A percentile compares a stretch with the other conserved stretches of the same genome.
phyloP scores from a whole-genome alignment of 2,888 invertebrate species.

The Platycheirus albimanus region DNA sequence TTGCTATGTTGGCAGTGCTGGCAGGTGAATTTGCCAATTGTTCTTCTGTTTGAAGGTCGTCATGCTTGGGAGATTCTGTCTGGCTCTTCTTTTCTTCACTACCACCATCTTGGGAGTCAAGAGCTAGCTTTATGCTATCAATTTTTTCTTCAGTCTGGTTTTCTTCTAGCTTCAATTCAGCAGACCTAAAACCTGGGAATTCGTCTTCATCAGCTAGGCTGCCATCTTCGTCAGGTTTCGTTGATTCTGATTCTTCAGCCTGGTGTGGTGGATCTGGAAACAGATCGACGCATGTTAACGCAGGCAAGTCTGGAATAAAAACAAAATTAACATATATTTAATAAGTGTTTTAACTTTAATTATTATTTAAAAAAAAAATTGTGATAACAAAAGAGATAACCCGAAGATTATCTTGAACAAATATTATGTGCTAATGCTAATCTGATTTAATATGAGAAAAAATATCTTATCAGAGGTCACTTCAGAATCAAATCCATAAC shows the following conservation, averaged over 20 bases:
- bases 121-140: slow-evolving; percentile 3
- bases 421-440: too few relatives aligned
- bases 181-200: slow-evolving; percentile 47
- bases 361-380: too few relatives aligned
- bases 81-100: not conserved
- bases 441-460: too few relatives aligned
- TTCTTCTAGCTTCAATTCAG: slow-evolving; percentile 28
- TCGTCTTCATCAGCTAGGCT: slow-evolving; percentile 68
- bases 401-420: too few relatives aligned
- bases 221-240: slow-evolving; percentile 28
- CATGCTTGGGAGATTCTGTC: not conserved
- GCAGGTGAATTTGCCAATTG: slow-evolving; percentile 1
- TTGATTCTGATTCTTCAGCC: slow-evolving; percentile 34
- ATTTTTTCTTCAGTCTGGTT: slow-evolving; percentile 22
- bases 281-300: slow-evolving; percentile 74
- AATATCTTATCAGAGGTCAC: too few relatives aligned
- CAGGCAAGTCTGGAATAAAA: slow-evolving; percentile 69
- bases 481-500: too few relatives aligned
- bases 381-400: too few relatives aligned
- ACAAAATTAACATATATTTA: too few relatives aligned
- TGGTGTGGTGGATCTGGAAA: slow-evolving; percentile 76
- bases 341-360: too few relatives aligned
- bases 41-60: not conserved
- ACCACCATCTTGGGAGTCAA: not conserved
- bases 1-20: slow-evolving; percentile 10